Evolutionary conservation across 2,797 vertebrate species (phyloP).

Genomic region (Glyptemys insculpta): DNA sequence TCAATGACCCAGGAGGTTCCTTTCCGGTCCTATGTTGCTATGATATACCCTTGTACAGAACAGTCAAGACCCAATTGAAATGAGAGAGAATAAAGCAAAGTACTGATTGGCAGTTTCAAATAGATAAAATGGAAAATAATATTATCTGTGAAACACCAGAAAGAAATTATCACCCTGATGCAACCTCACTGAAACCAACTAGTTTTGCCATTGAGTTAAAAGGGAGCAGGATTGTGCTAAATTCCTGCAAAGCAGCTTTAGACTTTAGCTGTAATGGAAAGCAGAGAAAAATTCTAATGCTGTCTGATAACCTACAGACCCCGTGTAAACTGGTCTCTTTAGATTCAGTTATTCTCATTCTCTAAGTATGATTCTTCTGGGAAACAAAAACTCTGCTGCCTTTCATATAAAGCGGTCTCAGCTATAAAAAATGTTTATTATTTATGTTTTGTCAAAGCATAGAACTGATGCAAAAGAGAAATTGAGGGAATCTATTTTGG

Average conservation of each 20-base stretch:
- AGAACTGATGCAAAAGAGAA: neutral
- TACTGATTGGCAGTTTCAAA: neutral
- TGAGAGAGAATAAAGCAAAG: neutral
- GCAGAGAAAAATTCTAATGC: neutral
- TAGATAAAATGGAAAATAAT: accelerated
- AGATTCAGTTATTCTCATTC: neutral
- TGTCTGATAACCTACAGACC: neutral
- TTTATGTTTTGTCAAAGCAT: slow-evolving; percentile 7
- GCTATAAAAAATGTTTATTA: neutral
- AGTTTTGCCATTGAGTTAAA: neutral
- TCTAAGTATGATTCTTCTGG: neutral
- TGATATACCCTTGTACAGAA: neutral
- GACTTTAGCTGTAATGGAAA: neutral
- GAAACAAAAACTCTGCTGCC: neutral
- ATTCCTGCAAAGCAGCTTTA: neutral
- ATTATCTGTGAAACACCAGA: neutral
- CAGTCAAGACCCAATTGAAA: neutral
- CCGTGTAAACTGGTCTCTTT: neutral
- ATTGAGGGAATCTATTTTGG: neutral
- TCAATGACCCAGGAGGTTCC: neutral
- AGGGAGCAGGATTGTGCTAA: neutral
- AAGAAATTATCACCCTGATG: neutral
- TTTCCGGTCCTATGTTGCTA: neutral
- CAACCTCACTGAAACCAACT: neutral
- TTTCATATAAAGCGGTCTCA: neutral